Conservation (phyloP, 2,797 vertebrate species). For the Cynopterus sphinx region DNA sequence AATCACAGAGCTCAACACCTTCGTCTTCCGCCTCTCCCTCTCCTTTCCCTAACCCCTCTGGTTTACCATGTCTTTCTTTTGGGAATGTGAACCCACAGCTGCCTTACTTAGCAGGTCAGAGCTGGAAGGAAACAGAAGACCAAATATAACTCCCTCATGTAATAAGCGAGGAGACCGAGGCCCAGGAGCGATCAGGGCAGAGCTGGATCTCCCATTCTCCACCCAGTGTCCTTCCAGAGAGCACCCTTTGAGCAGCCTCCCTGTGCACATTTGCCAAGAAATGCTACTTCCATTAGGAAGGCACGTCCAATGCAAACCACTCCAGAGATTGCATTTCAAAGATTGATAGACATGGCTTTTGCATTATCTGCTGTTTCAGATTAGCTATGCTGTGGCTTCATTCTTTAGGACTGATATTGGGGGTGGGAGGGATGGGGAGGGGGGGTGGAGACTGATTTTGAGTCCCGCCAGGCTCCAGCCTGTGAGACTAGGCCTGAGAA, state of each 20-base stretch:
- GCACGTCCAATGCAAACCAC: slow-evolving; percentile 71
- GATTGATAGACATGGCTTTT: slow-evolving; percentile 76
- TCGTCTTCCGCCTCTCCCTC: not conserved
- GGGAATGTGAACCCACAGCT: not conserved
- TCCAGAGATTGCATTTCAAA: slow-evolving; percentile 74
- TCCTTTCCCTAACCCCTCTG: not conserved
- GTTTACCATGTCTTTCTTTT: not conserved
- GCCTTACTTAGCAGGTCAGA: not conserved
- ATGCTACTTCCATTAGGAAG: slow-evolving; percentile 63
- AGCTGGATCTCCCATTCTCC: not conserved
- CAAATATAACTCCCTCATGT: not conserved
- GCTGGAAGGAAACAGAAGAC: not conserved
- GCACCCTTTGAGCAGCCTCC: not conserved
- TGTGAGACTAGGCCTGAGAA: not conserved
- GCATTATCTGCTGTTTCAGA: slow-evolving; percentile 78
- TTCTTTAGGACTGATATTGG: slow-evolving; percentile 72
- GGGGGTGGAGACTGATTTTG: not conserved
- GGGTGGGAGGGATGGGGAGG: not conserved
- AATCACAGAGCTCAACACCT: not conserved
- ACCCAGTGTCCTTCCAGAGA: not conserved
- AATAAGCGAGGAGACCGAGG: not conserved
- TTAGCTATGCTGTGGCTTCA: slow-evolving; percentile 75
- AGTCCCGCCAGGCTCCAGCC: slow-evolving; percentile 7
- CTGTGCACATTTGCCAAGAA: slow-evolving; percentile 53
- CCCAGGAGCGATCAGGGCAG: not conserved